Evolutionary conservation across 2,888 invertebrate species (phyloP), one percentile per base, ranked within the genome.

Genomic region (Dynastes maya): DNA sequence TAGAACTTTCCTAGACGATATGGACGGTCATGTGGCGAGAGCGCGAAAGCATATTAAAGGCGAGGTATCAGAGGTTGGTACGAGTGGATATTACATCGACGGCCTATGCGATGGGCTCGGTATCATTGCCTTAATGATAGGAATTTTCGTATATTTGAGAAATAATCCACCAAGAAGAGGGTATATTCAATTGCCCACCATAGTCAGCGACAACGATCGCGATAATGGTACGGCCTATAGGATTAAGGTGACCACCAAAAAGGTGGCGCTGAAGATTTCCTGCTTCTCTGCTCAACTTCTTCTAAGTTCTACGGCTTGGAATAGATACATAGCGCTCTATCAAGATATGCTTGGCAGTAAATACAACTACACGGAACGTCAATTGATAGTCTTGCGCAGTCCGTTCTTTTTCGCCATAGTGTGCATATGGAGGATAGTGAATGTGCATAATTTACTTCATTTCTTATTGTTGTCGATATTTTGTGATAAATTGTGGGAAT

Each of bases 21-120:
- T 97, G 80, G 97, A 97, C 85, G 97, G 97, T 0, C 95, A 95
- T 85, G 95, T 97, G 2, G 96, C 96, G 0, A 92, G 97, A 79
- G 93, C 92, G 37, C 91, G 94, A 77, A 93, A 93, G 84, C 92
- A 95, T 85, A 92, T 95, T 40, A 91, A 92, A 80, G 95, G 95
- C 0, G 95, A 95, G 87, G 90, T 93, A 32, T 95, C 95, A 0
- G 95, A 95, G 85, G 93, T 96, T n/a, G 95, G 95, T 0, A 93
- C 94, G 0, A 86, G 93, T 0, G 97, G 97, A 0, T 96, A 95
- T 85, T 94, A 94, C 88, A 92, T 97, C 1, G 97, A 97, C 84
- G 96, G 96, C 0, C 88, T 95, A 2, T 95, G 96, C 84, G 97
- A 97, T 89, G 92, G 93, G 0, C 85, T 96, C 5, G 96, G 96